Conservation (phyloP, 2,113 vertebrate species). For the Nerophis ophidion region DNA sequence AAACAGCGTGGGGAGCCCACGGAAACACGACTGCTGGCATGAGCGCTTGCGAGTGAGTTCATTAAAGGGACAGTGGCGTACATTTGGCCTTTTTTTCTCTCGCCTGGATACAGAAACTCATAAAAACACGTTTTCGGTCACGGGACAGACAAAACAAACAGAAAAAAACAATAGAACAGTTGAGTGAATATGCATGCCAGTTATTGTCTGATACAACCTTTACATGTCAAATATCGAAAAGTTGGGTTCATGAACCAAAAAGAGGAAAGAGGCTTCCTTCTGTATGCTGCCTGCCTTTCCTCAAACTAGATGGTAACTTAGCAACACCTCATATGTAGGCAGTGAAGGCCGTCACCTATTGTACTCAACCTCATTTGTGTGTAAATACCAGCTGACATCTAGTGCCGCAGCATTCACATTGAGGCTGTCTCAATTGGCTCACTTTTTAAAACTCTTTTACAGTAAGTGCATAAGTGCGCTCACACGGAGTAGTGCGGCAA, state of each 20-base stretch:
- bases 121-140: not conserved
- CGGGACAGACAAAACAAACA: not conserved
- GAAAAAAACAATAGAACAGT: not conserved
- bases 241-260: not conserved
- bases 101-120: slow-evolving; percentile 17
- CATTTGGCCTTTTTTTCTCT: slow-evolving; percentile 10
- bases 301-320: slow-evolving; percentile 3
- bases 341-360: not conserved
- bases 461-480: too few species aligned
- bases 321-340: slow-evolving; percentile 5
- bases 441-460: too few species aligned
- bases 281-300: not conserved
- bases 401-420: too few species aligned
- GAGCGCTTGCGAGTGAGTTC: slow-evolving; percentile 14
- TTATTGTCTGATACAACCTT: not conserved
- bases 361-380: not conserved
- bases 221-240: not conserved
- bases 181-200: not conserved
- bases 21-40: slow-evolving; percentile 44
- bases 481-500: too few species aligned
- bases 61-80: slow-evolving; percentile 30
- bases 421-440: too few species aligned
- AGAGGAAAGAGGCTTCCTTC: too few species aligned
- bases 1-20: slow-evolving; percentile 49
- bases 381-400: not conserved